Evolutionary conservation across 2,113 vertebrate genomes (phyloP).

Genomic region (Raja brachyura): DNA sequence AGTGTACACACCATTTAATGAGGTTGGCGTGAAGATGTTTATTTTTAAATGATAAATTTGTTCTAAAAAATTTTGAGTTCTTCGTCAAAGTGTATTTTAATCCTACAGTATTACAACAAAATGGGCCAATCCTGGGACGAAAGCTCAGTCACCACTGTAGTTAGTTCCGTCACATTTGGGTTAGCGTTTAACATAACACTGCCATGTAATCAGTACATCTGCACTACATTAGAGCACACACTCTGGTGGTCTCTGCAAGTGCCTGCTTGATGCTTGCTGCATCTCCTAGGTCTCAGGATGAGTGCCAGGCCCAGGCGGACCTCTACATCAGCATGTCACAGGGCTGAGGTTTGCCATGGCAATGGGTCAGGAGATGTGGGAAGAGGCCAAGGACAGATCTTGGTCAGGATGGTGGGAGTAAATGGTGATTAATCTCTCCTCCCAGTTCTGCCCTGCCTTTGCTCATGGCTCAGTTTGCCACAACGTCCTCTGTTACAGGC

Average conservation of each 20-base stretch:
- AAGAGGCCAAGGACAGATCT: neutral
- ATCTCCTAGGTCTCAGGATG: neutral
- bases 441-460: neutral
- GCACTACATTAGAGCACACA: neutral
- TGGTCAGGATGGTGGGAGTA: neutral
- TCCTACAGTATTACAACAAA: neutral
- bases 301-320: neutral
- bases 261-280: neutral
- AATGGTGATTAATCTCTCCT: neutral
- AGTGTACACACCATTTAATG: neutral
- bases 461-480: neutral
- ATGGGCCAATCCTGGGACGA: neutral
- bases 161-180: neutral
- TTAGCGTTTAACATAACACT: neutral
- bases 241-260: neutral
- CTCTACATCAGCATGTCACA: neutral
- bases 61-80: neutral
- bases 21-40: neutral
- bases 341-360: neutral
- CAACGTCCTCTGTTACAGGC: conserved; percentile 39
- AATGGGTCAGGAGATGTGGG: neutral
- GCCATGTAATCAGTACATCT: neutral
- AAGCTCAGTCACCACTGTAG: neutral
- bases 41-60: neutral
- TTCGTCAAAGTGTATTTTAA: neutral